Conservation (phyloP, 1,140 invertebrate species). For the Portunus trituberculatus region DNA sequence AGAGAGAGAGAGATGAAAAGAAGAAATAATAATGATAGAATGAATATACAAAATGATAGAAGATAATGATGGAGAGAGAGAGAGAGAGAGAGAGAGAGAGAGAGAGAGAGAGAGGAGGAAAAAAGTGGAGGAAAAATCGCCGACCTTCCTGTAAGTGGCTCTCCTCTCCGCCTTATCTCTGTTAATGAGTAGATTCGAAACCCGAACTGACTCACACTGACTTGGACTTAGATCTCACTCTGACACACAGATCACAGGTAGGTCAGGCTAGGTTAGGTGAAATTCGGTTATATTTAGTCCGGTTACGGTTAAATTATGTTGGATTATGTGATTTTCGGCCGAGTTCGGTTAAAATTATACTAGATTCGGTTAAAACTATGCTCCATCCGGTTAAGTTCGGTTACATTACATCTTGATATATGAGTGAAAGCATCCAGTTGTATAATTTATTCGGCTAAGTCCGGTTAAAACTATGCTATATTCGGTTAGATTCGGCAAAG, state of each 20-base stretch:
- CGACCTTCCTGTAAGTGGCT: conserved; percentile 35
- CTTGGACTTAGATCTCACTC: not conserved
- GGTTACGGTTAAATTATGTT: too few relatives aligned
- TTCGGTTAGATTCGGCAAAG: too few relatives aligned
- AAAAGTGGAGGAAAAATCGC: not conserved
- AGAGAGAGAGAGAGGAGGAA: not conserved
- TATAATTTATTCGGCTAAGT: too few relatives aligned
- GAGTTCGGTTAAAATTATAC: too few relatives aligned
- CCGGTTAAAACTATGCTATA: too few relatives aligned
- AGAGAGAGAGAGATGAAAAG: not conserved
- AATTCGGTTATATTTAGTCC: not conserved
- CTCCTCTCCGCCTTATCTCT: conserved; percentile 33
- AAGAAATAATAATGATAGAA: not conserved
- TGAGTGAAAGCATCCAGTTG: too few relatives aligned
- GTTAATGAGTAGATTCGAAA: conserved; percentile 31
- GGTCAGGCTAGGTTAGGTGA: not conserved
- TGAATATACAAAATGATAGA: not conserved
- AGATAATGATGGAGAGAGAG: not conserved
- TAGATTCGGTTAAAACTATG: too few relatives aligned
- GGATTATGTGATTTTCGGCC: too few relatives aligned
- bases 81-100: not conserved
- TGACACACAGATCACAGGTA: not conserved
- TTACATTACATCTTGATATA: too few relatives aligned
- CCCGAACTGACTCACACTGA: not conserved
- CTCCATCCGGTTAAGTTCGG: too few relatives aligned